Conservation (phyloP, 1,140 invertebrate genomes). For the Penaeus chinensis region DNA sequence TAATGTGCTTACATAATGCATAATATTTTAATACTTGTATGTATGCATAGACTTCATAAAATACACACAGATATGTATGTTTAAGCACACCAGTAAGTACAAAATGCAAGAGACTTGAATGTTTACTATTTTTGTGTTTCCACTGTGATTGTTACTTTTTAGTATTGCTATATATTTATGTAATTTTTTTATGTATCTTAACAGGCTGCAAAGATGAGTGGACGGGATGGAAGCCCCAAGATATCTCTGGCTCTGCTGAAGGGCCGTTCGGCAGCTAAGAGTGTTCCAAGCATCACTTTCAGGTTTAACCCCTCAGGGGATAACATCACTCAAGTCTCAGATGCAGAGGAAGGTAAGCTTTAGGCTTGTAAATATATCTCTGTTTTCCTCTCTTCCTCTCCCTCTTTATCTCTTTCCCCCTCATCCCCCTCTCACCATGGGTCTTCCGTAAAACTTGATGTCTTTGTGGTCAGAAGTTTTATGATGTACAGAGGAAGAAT, state of each 20-base stretch:
- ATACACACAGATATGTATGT: too few species aligned
- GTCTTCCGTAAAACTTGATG: too few species aligned
- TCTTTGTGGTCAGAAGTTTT: too few species aligned
- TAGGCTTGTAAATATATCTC: not conserved
- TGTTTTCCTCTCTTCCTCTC: not conserved
- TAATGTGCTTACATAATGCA: too few species aligned
- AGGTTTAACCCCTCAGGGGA: constrained; percentile 46
- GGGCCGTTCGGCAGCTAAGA: constrained; percentile 39
- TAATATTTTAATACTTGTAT: too few species aligned
- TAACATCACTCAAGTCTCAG: constrained; percentile 46
- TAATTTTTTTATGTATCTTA: not conserved
- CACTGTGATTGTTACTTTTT: not conserved
- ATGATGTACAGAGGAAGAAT: too few species aligned
- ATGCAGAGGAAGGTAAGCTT: constrained; percentile 46
- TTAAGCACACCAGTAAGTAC: too few species aligned
- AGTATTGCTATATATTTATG: not conserved
- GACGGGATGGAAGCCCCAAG: constrained; percentile 47
- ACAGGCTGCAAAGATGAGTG: constrained; percentile 53
- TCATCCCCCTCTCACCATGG: too few species aligned
- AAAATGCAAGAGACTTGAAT: too few species aligned
- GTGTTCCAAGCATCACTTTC: constrained; percentile 49
- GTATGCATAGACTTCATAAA: too few species aligned
- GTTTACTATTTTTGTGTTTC: not conserved
- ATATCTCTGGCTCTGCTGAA: constrained; percentile 49
- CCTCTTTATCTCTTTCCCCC: not conserved